Base-by-base conservation (phyloP, 2,888 invertebrate species). In the Phortica magna region DNA sequence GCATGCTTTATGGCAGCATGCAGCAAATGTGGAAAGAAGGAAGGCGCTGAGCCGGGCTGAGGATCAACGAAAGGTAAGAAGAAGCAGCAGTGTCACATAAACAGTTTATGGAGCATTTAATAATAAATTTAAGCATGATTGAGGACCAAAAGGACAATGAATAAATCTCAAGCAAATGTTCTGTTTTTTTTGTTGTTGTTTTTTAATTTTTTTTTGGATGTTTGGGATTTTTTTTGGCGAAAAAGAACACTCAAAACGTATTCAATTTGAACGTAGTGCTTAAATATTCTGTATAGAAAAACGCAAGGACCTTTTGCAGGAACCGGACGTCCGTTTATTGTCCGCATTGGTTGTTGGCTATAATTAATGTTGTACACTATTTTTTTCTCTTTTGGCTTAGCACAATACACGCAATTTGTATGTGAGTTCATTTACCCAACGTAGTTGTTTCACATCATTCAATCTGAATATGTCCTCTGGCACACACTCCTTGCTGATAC, bases 251-350 rank as follows among this genome's bases (percentile, higher is more conserved):
- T 59, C 22, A 59, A 59, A 59, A 9, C 19, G 22, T 59, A 10
- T 22, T 17, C 19, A 19, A 55, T 55, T n/a, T 55, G 55, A 55
- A 6, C 17, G 17, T 12, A 55, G 14, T 6, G 14, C 14, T 59
- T 19, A 17, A 59, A 19, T 61, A 22, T 4, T 61, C 12, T 61
- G 19, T 61, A 7, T 2, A 12, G 12, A 7, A 12, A 12, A 12
- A 12, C 61, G 22, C 22, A 22, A n/a, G 10, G 14, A 10, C 31
- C 12, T 7, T 39, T 31, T 67, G 67, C 67, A 67, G 67, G 67
- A 67, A 67, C 67, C 41, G 67, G 67, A 67, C 67, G 41, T 67
- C 67, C 67, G 41, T 67, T 67, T 42, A 12, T 67, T 67, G 42
- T 42, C 7, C 42, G 39, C n/a, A 5, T 67, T 67, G 42, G 9